A percentile compares a stretch with the other conserved stretches of the same genome.
phyloP scores from a whole-genome alignment of 2,888 invertebrate genomes.

The Pristionchus mayeri region DNA sequence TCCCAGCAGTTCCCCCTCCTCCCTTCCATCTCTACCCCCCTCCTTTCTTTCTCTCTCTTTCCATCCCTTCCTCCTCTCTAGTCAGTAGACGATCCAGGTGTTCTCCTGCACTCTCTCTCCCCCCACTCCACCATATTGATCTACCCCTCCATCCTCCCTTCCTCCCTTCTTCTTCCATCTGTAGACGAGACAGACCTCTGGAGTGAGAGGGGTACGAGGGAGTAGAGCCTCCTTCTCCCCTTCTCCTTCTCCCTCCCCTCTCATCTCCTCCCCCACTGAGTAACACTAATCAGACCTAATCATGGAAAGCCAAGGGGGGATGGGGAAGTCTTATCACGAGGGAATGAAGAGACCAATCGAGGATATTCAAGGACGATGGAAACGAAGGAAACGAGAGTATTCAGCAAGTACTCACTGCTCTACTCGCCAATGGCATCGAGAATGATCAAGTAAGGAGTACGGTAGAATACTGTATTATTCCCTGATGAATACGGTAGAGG shows the following conservation, averaged over 20 bases:
- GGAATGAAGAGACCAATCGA: not conserved
- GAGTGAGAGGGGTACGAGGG: not conserved
- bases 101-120: not conserved
- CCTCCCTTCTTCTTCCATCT: constrained; percentile 43
- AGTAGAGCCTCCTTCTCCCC: constrained; percentile 28
- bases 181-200: constrained; percentile 27
- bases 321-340: constrained; percentile 36
- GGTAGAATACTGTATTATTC: not conserved
- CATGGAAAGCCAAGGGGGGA: constrained; percentile 42
- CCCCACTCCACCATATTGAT: not conserved
- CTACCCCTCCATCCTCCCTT: no score
- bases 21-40: not conserved
- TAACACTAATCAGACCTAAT: constrained; percentile 24
- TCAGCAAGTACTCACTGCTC: constrained; percentile 17
- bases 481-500: not conserved
- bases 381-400: constrained; percentile 24
- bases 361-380: not conserved
- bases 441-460: not conserved
- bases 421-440: not conserved
- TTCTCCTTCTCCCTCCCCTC: not conserved
- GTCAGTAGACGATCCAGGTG: constrained; percentile 7
- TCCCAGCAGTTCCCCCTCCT: not conserved
- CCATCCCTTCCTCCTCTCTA: not conserved
- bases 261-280: not conserved
- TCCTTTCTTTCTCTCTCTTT: not conserved